These are phyloP conservation scores for Phrynocephalus vlangalii DNA, from an alignment of 2,797 vertebrate genomes.

Conservation along the genomic window DNA sequence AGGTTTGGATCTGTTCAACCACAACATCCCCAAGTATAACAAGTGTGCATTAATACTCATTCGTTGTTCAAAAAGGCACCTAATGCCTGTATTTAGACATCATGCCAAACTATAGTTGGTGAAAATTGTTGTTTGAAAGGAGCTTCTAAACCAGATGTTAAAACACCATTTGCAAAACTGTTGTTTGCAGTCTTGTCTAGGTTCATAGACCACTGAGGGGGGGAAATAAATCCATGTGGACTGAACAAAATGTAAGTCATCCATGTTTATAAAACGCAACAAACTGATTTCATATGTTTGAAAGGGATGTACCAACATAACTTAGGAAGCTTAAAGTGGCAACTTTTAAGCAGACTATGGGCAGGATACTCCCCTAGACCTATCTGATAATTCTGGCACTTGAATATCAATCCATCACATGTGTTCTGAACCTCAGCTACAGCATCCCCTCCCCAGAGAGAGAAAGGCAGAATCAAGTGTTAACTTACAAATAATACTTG, in stretches of 20 bases:
- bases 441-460: background rate
- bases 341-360: too few relatives aligned
- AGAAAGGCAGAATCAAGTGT: background rate
- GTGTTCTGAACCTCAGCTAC: background rate
- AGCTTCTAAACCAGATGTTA: background rate
- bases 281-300: background rate
- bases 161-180: background rate
- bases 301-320: background rate
- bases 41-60: background rate
- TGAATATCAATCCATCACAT: too few relatives aligned
- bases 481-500: conserved; percentile 39
- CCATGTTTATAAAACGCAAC: background rate
- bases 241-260: background rate
- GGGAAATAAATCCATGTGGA: background rate
- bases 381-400: too few relatives aligned
- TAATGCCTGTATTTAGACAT: background rate
- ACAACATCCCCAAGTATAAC: background rate
- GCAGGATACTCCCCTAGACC: too few relatives aligned
- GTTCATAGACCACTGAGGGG: background rate
- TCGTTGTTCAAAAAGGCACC: background rate
- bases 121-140: background rate
- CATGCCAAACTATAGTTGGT: background rate
- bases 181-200: background rate
- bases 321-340: background rate
- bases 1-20: background rate